phyloP scores from a whole-genome alignment of 2,797 vertebrate genomes.

The Lithobates pipiens region DNA sequence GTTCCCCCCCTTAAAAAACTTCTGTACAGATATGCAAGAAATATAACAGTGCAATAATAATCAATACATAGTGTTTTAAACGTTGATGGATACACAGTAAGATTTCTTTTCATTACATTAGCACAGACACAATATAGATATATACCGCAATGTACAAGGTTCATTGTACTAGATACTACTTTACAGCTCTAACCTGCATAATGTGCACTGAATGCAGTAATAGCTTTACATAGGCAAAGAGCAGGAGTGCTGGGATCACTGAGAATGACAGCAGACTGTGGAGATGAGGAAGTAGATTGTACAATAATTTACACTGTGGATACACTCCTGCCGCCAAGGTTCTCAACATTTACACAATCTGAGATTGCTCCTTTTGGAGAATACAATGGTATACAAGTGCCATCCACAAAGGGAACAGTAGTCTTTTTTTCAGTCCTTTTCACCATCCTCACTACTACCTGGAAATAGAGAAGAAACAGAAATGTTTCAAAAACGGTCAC shows the following conservation, averaged over 20 bases:
- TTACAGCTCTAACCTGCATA: constrained; percentile 66
- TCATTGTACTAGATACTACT: constrained; percentile 60
- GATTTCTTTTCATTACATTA: constrained; percentile 60
- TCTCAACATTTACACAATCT: constrained; percentile 4
- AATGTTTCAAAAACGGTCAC: background rate
- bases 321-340: constrained; percentile 1
- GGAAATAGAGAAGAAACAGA: constrained; percentile 59
- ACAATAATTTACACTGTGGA: constrained; percentile 53
- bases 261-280: constrained; percentile 64
- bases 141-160: constrained; percentile 26
- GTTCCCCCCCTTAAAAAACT: constrained; percentile 66
- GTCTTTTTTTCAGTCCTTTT: constrained; percentile 84
- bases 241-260: constrained; percentile 63
- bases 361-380: background rate
- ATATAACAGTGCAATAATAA: constrained; percentile 75
- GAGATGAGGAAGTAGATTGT: constrained; percentile 68
- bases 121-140: constrained; percentile 60
- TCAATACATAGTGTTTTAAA: constrained; percentile 70
- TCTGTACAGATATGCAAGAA: constrained; percentile 76
- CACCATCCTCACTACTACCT: constrained; percentile 98
- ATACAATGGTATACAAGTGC: background rate
- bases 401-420: background rate
- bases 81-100: constrained; percentile 74
- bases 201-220: constrained; percentile 62
- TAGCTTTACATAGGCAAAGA: constrained; percentile 63